These are phyloP conservation scores for Labia minor DNA, from an alignment of 2,888 invertebrate genomes.

Conservation along the genomic window DNA sequence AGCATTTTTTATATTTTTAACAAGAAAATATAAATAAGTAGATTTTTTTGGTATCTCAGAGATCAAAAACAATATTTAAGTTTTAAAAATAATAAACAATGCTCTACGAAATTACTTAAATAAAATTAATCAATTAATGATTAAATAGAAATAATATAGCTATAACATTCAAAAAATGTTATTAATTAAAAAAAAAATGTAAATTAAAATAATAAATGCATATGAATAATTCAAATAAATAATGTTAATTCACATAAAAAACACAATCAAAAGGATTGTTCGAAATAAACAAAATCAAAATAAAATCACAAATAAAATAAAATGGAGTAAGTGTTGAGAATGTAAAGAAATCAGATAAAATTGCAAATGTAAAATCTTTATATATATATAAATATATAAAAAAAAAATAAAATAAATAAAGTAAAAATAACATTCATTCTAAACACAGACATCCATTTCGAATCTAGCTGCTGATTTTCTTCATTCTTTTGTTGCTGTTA, in stretches of 20 bases:
- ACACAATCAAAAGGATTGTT: neutral
- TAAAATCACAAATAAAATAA: neutral
- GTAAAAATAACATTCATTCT: neutral
- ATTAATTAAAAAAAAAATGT: neutral
- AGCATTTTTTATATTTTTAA: neutral
- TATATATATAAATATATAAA: neutral
- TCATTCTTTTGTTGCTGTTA: neutral
- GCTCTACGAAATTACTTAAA: neutral
- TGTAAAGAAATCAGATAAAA: neutral
- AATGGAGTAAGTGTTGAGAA: neutral
- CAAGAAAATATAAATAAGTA: neutral
- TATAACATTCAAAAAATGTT: neutral
- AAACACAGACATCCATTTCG: conserved; percentile 2
- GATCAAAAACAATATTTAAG: neutral
- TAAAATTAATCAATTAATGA: neutral
- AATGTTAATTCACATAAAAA: neutral
- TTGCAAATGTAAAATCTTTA: neutral
- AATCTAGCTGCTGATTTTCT: conserved; percentile 7
- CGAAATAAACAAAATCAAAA: neutral
- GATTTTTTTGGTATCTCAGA: neutral
- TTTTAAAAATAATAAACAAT: neutral
- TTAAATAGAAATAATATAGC: neutral
- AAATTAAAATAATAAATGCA: neutral
- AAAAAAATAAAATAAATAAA: neutral
- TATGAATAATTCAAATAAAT: neutral